Percentiles rank a stretch among this genome's conserved stretches.
These are phyloP conservation scores for Litocranius walleri DNA, from an alignment of 2,113 vertebrate genomes.

Conservation along the genomic window DNA sequence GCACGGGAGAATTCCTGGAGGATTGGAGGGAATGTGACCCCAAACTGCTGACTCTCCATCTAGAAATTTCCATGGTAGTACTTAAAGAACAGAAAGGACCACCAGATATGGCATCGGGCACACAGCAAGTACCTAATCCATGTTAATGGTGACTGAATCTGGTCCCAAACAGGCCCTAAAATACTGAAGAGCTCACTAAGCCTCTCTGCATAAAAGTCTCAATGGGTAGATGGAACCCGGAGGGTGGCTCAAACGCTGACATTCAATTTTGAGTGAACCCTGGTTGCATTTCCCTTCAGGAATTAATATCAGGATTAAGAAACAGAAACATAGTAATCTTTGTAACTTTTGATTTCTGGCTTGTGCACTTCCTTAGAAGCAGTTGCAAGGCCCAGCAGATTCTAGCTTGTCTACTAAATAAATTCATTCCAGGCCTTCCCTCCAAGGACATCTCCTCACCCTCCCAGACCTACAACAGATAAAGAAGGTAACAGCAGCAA, in stretches of 20 bases:
- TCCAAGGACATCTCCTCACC: background rate
- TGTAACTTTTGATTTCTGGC: background rate
- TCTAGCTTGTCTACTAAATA: background rate
- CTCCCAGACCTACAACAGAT: background rate
- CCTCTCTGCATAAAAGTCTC: background rate
- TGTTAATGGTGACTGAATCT: background rate
- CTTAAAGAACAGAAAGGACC: background rate
- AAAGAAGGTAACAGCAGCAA: background rate
- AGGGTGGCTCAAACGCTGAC: background rate
- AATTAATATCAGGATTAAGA: background rate
- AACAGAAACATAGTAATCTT: background rate
- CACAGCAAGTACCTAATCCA: background rate
- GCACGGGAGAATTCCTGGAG: background rate
- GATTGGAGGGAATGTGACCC: background rate
- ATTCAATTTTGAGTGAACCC: background rate
- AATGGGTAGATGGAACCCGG: background rate
- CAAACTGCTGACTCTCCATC: background rate
- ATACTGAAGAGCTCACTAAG: background rate
- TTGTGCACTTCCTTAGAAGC: background rate
- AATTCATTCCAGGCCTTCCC: background rate
- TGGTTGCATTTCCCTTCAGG: background rate
- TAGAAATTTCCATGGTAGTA: background rate
- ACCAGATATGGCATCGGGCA: background rate
- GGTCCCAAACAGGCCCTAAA: background rate
- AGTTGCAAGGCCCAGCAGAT: background rate